phyloP scores from a whole-genome alignment of 2,888 invertebrate species.

The Drosophila longiperda region DNA sequence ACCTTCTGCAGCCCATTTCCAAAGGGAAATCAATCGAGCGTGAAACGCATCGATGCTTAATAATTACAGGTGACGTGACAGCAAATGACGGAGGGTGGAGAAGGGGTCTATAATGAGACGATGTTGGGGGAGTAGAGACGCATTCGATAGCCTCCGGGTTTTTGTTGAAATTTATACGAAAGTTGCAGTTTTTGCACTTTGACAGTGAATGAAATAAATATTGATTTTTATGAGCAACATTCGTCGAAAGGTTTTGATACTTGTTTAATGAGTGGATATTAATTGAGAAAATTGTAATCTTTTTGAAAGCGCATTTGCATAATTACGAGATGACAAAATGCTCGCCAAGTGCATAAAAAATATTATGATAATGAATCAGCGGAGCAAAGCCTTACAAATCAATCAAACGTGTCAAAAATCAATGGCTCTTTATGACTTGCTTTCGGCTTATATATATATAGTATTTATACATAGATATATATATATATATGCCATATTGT shows the following conservation, averaged over 20 bases:
- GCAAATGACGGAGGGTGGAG: neutral
- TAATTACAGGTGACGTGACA: constrained; percentile 61
- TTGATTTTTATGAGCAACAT: constrained; percentile 55
- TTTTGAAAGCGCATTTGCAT: constrained; percentile 50
- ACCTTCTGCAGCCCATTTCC: constrained; percentile 34
- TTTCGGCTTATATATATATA: neutral
- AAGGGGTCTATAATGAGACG: constrained; percentile 7
- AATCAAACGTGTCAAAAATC: constrained; percentile 40
- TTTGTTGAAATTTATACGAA: constrained; percentile 32
- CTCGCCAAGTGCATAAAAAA: neutral
- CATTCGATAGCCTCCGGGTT: constrained; percentile 34
- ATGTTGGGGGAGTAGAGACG: neutral
- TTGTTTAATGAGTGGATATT: constrained; percentile 30
- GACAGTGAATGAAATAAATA: constrained; percentile 66
- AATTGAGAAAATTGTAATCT: constrained; percentile 31
- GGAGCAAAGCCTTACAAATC: constrained; percentile 38
- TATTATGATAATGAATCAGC: constrained; percentile 5
- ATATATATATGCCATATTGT: neutral
- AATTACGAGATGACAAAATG: constrained; percentile 39
- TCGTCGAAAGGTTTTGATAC: constrained; percentile 15
- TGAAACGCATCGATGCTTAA: constrained; percentile 57
- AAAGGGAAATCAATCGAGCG: constrained; percentile 66
- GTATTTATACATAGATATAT: neutral
- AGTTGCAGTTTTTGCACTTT: constrained; percentile 66
- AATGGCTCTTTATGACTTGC: constrained; percentile 9